A percentile compares a stretch with the other conserved stretches of the same genome.
These are phyloP conservation scores for Didymodactylos carnosus DNA, from an alignment of 2,888 invertebrate genomes.

Conservation along the genomic window DNA sequence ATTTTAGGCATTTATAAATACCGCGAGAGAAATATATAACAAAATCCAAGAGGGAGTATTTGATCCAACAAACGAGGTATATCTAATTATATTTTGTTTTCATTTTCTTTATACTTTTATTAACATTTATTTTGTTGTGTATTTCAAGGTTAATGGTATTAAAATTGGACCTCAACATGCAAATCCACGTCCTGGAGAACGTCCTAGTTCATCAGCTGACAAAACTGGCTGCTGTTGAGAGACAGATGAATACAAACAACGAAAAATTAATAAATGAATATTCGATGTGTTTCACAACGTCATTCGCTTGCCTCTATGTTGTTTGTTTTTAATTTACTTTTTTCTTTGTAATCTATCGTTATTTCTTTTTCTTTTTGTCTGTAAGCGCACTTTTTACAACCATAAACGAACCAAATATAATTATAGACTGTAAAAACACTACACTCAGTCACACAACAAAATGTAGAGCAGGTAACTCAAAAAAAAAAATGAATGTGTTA, in stretches of 20 bases:
- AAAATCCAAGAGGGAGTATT: conserved; percentile 99
- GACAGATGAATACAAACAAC: background rate
- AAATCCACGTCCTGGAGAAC: background rate
- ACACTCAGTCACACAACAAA: too few species aligned
- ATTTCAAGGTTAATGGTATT: conserved; percentile 1
- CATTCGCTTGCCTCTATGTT: too few species aligned
- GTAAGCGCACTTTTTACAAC: too few species aligned
- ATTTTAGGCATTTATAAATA: conserved; percentile 84
- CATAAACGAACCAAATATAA: too few species aligned
- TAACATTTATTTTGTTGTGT: background rate
- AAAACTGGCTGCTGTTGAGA: background rate
- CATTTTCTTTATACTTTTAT: background rate
- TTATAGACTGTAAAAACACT: too few species aligned
- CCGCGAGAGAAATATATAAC: conserved; percentile 97
- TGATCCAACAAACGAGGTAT: conserved; percentile 96
- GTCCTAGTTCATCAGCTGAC: background rate
- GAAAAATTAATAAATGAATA: background rate
- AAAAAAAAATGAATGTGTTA: too few species aligned
- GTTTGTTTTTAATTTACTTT: too few species aligned
- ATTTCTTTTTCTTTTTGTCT: too few species aligned
- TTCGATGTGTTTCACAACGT: too few species aligned
- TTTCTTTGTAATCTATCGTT: too few species aligned
- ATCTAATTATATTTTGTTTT: background rate
- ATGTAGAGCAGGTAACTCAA: too few species aligned
- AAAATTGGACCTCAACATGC: background rate